Evolutionary conservation across 2,797 vertebrate genomes (phyloP).

Genomic region (Ceryle rudis): DNA sequence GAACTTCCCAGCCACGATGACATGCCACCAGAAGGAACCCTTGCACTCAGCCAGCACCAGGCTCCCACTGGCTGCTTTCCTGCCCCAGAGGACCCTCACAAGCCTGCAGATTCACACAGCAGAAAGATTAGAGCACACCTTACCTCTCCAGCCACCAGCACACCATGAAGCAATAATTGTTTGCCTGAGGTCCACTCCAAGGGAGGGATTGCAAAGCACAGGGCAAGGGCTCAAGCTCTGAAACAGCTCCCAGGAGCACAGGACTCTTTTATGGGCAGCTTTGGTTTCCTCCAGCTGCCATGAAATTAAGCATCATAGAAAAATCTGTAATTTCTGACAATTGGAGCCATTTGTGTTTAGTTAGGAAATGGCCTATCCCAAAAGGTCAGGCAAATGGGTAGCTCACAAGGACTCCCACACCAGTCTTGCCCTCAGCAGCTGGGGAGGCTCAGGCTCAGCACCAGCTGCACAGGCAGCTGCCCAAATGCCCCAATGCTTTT

Average conservation of each 20-base stretch:
- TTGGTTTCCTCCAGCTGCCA: neutral
- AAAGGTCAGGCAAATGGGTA: neutral
- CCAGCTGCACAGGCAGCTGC: fast-evolving
- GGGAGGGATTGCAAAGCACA: neutral
- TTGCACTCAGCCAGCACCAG: fast-evolving
- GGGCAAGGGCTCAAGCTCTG: neutral
- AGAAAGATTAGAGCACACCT: neutral
- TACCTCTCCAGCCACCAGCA: neutral
- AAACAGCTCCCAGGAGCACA: fast-evolving
- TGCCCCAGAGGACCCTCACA: neutral
- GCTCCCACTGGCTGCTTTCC: neutral
- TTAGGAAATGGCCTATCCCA: neutral
- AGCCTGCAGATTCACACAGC: neutral
- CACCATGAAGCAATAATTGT: neutral
- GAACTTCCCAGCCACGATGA: neutral
- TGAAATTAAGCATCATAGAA: neutral
- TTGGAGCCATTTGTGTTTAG: neutral
- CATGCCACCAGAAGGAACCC: neutral
- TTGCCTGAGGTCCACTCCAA: neutral
- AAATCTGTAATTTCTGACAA: neutral
- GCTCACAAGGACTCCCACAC: neutral
- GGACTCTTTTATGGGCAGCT: neutral
- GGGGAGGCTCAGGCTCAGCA: neutral
- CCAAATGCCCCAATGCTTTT: neutral
- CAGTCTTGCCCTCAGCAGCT: fast-evolving